Conservation (phyloP, 2,888 invertebrate species). For the Phalera bucephala region DNA sequence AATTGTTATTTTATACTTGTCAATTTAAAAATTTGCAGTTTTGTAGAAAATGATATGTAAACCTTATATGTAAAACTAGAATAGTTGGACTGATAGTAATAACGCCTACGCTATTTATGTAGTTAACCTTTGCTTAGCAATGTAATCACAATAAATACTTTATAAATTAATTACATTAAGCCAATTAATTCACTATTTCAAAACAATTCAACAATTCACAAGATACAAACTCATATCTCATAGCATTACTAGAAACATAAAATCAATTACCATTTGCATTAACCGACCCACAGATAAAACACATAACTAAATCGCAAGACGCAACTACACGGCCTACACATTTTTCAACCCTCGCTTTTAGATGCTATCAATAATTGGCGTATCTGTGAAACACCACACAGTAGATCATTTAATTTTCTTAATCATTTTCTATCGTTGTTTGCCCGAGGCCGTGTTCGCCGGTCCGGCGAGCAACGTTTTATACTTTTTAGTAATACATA, state of each 20-base stretch:
- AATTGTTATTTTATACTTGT: no score
- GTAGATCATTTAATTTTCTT: constrained; percentile 82
- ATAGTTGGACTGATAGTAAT: no score
- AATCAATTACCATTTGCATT: constrained; percentile 70
- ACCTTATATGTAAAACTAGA: no score
- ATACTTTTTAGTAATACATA: constrained; percentile 68
- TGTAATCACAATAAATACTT: no score
- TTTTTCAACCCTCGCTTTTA: constrained; percentile 62
- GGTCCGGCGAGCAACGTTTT: constrained; percentile 59
- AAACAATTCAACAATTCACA: no score
- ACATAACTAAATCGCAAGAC: constrained; percentile 53
- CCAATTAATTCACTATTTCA: no score
- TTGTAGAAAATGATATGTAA: no score
- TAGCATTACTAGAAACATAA: constrained; percentile 48
- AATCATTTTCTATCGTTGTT: constrained; percentile 77
- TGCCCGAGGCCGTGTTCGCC: constrained; percentile 57
- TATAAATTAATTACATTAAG: no score
- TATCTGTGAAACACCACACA: constrained; percentile 71
- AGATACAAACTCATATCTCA: constrained; percentile 38
- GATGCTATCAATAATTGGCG: constrained; percentile 81
- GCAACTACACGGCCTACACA: constrained; percentile 64
- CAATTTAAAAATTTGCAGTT: no score
- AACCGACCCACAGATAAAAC: constrained; percentile 55
- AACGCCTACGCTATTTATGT: no score
- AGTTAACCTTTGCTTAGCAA: no score